A percentile compares a stretch with the other conserved stretches of the same genome.
Evolutionary conservation across 2,113 vertebrate species (phyloP).

Genomic region (Oryctolagus cuniculus): DNA sequence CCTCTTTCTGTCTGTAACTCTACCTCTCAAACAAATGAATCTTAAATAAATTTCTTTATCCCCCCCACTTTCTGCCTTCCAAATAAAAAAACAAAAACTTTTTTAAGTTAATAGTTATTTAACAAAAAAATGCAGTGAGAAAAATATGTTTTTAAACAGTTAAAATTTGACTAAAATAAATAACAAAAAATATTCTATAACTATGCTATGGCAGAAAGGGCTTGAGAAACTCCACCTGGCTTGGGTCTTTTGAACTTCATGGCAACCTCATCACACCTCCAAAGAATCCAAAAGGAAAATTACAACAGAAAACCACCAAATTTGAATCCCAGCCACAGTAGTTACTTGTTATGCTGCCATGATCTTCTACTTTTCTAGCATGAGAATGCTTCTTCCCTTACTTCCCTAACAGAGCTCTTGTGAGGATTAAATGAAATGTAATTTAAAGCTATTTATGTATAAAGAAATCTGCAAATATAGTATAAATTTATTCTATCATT

Average conservation of each 20-base stretch:
- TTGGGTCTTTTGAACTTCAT: background rate
- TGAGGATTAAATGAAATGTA: slow-evolving; percentile 21
- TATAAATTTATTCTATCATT: background rate
- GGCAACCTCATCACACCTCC: background rate
- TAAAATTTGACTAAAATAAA: background rate
- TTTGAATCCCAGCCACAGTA: background rate
- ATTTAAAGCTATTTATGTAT: background rate
- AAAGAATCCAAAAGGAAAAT: background rate
- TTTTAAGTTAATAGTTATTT: no score
- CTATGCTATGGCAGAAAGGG: background rate
- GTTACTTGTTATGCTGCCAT: background rate
- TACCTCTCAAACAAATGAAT: no score
- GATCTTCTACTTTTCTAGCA: background rate
- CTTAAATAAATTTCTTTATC: no score
- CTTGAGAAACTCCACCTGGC: slow-evolving; percentile 13
- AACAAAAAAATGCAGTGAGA: no score
- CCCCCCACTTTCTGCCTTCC: no score
- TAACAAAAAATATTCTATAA: background rate
- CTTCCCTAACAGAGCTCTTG: background rate
- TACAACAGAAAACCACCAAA: background rate
- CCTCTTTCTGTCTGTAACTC: no score
- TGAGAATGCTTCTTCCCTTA: background rate
- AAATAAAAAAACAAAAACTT: no score
- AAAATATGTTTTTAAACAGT: no score
- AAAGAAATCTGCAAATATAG: slow-evolving; percentile 3